These are phyloP conservation scores for Hemistola chrysoprasaria DNA, from an alignment of 2,888 invertebrate genomes.

Conservation along the genomic window DNA sequence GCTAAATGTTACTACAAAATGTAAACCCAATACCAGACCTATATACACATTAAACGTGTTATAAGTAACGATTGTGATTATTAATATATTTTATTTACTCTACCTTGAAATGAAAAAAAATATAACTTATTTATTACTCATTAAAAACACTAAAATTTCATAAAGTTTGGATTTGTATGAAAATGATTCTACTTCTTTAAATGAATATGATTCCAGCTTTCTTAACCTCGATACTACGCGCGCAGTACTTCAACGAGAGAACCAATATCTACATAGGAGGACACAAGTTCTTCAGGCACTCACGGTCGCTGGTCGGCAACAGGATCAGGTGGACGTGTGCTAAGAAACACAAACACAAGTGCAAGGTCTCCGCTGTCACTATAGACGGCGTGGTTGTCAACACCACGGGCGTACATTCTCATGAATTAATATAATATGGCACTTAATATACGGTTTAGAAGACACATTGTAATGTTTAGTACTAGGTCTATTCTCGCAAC, in stretches of 20 bases:
- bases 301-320: conserved; percentile 63
- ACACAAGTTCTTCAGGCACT: conserved; percentile 70
- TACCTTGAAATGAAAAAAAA: too few species aligned
- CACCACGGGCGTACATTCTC: conserved; percentile 62
- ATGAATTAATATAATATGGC: conserved; percentile 23
- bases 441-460: background rate
- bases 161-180: too few species aligned
- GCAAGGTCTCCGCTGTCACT: conserved; percentile 67
- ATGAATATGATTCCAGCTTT: conserved; percentile 50
- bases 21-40: too few species aligned
- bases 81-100: too few species aligned
- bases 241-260: conserved; percentile 52
- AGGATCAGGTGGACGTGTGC: conserved; percentile 72
- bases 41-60: too few species aligned
- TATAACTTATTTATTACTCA: too few species aligned
- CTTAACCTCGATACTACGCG: conserved; percentile 55
- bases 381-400: conserved; percentile 63
- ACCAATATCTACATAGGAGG: conserved; percentile 66
- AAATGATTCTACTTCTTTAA: too few species aligned
- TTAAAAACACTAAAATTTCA: too few species aligned
- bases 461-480: background rate
- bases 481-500: background rate
- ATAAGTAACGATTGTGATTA: too few species aligned
- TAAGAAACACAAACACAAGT: conserved; percentile 70
- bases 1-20: too few species aligned